These are phyloP conservation scores for Lamellibrachia luymesi DNA, from an alignment of 1,140 invertebrate species.

Conservation along the genomic window DNA sequence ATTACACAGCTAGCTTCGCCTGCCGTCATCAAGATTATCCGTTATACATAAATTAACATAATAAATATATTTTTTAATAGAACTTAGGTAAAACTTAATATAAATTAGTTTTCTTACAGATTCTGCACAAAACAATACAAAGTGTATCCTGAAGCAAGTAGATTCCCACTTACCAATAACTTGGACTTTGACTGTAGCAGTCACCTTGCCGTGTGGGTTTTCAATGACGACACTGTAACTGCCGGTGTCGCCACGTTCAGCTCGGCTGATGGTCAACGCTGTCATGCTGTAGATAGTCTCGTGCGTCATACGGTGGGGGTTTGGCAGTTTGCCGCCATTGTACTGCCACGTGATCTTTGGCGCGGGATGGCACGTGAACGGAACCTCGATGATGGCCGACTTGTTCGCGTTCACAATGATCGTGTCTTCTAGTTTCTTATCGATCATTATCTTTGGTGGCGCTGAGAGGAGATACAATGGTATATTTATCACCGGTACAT, in stretches of 20 bases:
- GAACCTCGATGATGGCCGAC: slow-evolving; percentile 52
- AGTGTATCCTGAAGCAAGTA: background rate
- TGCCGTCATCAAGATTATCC: no score
- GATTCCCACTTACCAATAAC: slow-evolving; percentile 67
- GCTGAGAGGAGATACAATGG: slow-evolving; percentile 33
- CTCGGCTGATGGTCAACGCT: slow-evolving; percentile 47
- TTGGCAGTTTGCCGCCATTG: slow-evolving; percentile 47
- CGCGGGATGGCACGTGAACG: slow-evolving; percentile 54
- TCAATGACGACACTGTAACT: slow-evolving; percentile 50
- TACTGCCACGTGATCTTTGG: slow-evolving; percentile 51
- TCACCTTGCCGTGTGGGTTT: slow-evolving; percentile 50
- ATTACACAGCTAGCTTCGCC: no score
- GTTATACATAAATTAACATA: no score
- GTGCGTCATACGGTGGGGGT: slow-evolving; percentile 48
- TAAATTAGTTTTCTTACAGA: no score
- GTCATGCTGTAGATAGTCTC: slow-evolving; percentile 54
- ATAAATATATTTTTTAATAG: no score
- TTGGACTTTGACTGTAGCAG: slow-evolving; percentile 59
- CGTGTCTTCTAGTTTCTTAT: slow-evolving; percentile 45
- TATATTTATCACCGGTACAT: background rate
- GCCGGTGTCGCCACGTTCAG: slow-evolving; percentile 48
- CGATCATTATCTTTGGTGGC: slow-evolving; percentile 46
- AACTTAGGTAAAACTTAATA: no score
- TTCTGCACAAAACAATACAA: no score
- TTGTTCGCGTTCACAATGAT: slow-evolving; percentile 47